phyloP scores from a whole-genome alignment of 1,140 invertebrate genomes.

The Cherax destructor region DNA sequence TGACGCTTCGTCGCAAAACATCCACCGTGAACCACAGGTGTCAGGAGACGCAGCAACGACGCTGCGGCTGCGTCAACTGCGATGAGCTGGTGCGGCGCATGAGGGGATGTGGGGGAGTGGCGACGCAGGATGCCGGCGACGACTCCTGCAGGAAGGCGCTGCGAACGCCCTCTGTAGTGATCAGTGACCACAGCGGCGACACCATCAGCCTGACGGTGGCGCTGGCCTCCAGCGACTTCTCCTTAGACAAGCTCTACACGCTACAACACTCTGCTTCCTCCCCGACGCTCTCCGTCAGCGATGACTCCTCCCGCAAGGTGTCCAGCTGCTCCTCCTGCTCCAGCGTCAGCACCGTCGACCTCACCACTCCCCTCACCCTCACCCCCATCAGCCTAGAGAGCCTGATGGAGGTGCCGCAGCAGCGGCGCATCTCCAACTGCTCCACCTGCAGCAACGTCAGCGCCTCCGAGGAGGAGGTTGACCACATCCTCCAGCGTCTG shows the following conservation, averaged over 20 bases:
- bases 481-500: slow-evolving; percentile 42
- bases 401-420: slow-evolving; percentile 75
- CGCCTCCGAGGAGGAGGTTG: slow-evolving; percentile 81
- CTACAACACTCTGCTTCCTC: slow-evolving; percentile 78
- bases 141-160: slow-evolving; percentile 7
- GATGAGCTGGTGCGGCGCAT: slow-evolving; percentile 31
- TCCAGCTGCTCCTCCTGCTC: slow-evolving; percentile 71
- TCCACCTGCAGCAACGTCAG: slow-evolving; percentile 81
- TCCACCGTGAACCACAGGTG: background rate
- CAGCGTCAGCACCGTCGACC: slow-evolving; percentile 78
- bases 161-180: slow-evolving; percentile 86
- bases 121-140: slow-evolving; percentile 7
- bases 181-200: slow-evolving; percentile 82
- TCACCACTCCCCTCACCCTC: slow-evolving; percentile 67
- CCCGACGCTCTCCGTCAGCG: slow-evolving; percentile 72
- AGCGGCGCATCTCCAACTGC: slow-evolving; percentile 81
- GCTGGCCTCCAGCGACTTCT: slow-evolving; percentile 75
- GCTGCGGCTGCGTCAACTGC: slow-evolving; percentile 39
- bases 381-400: slow-evolving; percentile 24
- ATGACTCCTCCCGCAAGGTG: slow-evolving; percentile 65
- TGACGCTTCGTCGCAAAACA: slow-evolving; percentile 28
- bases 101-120: slow-evolving; percentile 32
- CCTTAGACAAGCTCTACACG: slow-evolving; percentile 74
- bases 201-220: slow-evolving; percentile 74
- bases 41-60: background rate